A percentile compares a stretch with the other conserved stretches of the same genome.
Conservation (phyloP, 2,888 invertebrate genomes). For the Cryptocheilus praepositus region DNA sequence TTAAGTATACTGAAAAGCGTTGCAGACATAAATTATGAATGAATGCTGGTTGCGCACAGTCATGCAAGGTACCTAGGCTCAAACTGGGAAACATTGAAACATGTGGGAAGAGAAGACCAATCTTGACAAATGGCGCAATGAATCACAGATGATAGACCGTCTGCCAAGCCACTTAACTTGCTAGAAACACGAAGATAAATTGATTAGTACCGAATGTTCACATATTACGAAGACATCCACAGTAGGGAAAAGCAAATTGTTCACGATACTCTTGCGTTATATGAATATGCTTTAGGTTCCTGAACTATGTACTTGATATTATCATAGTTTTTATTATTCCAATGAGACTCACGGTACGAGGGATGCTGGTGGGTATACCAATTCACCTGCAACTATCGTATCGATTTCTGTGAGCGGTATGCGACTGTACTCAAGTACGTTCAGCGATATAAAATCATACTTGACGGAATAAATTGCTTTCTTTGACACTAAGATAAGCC, state of each 20-base stretch:
- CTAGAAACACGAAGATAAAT: constrained; percentile 71
- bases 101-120: constrained; percentile 72
- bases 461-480: constrained; percentile 84
- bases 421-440: constrained; percentile 83
- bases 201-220: not conserved
- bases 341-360: constrained; percentile 86
- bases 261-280: not conserved
- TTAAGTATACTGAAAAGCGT: not conserved
- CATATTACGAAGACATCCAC: not conserved
- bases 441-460: constrained; percentile 90
- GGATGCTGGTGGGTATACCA: constrained; percentile 88
- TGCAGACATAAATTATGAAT: not conserved
- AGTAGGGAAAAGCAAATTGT: not conserved
- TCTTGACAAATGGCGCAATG: constrained; percentile 82
- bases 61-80: constrained; percentile 78
- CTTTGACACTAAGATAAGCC: constrained; percentile 85
- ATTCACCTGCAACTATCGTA: constrained; percentile 84
- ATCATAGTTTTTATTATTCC: not conserved
- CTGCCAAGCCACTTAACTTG: constrained; percentile 83
- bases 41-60: not conserved
- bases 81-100: constrained; percentile 75
- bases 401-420: constrained; percentile 83
- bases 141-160: constrained; percentile 82
- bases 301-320: not conserved
- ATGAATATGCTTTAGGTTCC: not conserved